Evolutionary conservation across 1,140 invertebrate species (phyloP), one percentile per base, ranked within the genome.

Genomic region (Drosophila dunni): DNA sequence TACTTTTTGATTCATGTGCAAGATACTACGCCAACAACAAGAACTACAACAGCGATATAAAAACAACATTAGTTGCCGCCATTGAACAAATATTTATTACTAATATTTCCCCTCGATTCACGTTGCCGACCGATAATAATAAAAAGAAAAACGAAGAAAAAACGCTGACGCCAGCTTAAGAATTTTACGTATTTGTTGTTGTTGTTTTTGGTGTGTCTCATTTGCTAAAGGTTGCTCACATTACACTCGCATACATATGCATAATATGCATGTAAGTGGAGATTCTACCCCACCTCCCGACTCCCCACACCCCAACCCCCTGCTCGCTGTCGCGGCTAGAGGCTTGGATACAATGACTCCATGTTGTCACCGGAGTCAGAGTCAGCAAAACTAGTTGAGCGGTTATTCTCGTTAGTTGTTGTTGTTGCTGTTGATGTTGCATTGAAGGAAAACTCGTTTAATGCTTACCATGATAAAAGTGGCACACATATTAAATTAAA

Each of bases 1-100:
- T 50, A 38, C 36, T 42, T 63, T 65, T 65, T 50, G 72, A 75
- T 75, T 69, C 66, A 72, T 76, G 46, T n/a, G 29, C 54, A 33
- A 61, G 74, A 76, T 73, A 34, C 45, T 38, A 24, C 36, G n/a
- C 17, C 7, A 61, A 11, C 24, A 75, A 75, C 42, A 75, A 62
- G 50, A 62, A 57, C 11, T 38, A 48, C 34, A 58, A 51, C 33
- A 51, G n/a, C 10, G 17, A 24, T 9, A 15, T 6, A 36, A 61
- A 36, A 45, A 61, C 48, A 71, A 50, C 24, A 29, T 9, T 29
- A 50, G 15, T 60, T 1, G 58, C 61, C 82, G 82, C 79, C 83
- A 79, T 86, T 86, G 64, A 80, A 74, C 73, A 88, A 88, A 86
- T 89, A 88, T 86, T 83, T 83, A 83, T 80, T 75, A 77, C 42